Conservation (phyloP, 2,888 invertebrate genomes). For the Cremastinae sp. region DNA sequence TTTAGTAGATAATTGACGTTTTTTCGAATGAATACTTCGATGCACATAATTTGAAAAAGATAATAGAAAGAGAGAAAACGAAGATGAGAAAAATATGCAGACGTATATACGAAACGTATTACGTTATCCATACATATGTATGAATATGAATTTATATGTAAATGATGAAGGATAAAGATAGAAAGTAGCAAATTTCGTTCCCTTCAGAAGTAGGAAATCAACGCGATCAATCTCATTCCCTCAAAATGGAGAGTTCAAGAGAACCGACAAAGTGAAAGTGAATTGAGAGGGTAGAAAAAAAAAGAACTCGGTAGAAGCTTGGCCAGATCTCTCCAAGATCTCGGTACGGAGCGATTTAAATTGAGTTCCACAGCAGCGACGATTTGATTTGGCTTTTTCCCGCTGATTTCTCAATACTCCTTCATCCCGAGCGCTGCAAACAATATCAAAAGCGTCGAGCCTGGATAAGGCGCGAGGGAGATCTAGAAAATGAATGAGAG, state of each 20-base stretch:
- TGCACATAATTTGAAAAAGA: too few relatives aligned
- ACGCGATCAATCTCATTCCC: conserved; percentile 13
- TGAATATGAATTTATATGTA: conserved; percentile 47
- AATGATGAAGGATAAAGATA: conserved; percentile 45
- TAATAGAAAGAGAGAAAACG: too few relatives aligned
- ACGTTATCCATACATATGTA: too few relatives aligned
- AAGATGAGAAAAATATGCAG: too few relatives aligned
- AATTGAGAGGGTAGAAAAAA: background rate
- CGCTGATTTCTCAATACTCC: conserved; percentile 42
- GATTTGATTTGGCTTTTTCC: conserved; percentile 61
- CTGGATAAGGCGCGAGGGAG: background rate
- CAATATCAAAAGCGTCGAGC: conserved; percentile 10
- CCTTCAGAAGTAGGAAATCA: background rate
- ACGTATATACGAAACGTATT: too few relatives aligned
- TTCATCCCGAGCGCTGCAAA: conserved; percentile 15
- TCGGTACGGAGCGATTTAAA: conserved; percentile 63
- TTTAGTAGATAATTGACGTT: conserved; percentile 36
- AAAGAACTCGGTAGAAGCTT: conserved; percentile 1
- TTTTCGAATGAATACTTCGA: background rate
- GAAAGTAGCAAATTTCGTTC: conserved; percentile 25
- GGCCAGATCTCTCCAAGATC: conserved; percentile 44
- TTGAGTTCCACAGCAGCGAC: conserved; percentile 58
- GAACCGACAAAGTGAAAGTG: conserved; percentile 12
- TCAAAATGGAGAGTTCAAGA: conserved; percentile 15
- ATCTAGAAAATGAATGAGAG: background rate